A percentile compares a stretch with the other conserved stretches of the same genome.
Evolutionary conservation across 2,888 invertebrate genomes (phyloP).

Genomic region (Xylota sylvarum): DNA sequence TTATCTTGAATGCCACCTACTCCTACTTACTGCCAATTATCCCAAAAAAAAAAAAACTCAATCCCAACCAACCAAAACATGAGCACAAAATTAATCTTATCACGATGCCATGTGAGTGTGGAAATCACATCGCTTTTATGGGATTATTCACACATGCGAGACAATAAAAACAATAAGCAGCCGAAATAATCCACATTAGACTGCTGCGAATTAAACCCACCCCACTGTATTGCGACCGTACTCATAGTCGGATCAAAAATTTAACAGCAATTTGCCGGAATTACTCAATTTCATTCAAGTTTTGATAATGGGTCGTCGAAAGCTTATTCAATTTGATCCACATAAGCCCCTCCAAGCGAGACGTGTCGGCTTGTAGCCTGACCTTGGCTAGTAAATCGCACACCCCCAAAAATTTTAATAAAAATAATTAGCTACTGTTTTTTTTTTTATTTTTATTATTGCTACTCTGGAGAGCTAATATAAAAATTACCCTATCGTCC

Average conservation of each 20-base stretch:
- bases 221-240: background rate
- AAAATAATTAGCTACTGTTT: slow-evolving; percentile 31
- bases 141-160: background rate
- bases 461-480: background rate
- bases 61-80: too few relatives aligned
- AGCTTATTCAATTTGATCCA: slow-evolving; percentile 53
- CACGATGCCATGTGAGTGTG: background rate
- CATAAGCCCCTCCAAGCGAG: slow-evolving; percentile 4
- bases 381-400: slow-evolving; percentile 34
- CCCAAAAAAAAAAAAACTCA: too few relatives aligned
- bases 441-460: background rate
- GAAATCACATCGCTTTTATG: slow-evolving; percentile 10
- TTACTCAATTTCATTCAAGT: slow-evolving; percentile 58
- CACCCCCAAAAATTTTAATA: slow-evolving; percentile 8
- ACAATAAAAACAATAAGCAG: background rate
- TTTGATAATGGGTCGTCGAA: slow-evolving; percentile 20
- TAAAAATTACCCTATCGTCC: slow-evolving; percentile 32
- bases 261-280: slow-evolving; percentile 51
- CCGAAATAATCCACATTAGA: background rate
- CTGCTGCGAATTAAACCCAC: background rate
- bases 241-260: slow-evolving; percentile 6
- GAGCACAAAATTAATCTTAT: slow-evolving; percentile 2
- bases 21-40: background rate
- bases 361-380: background rate
- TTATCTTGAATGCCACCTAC: background rate